phyloP scores from a whole-genome alignment of 2,888 invertebrate species.

The Eilema griseolum region DNA sequence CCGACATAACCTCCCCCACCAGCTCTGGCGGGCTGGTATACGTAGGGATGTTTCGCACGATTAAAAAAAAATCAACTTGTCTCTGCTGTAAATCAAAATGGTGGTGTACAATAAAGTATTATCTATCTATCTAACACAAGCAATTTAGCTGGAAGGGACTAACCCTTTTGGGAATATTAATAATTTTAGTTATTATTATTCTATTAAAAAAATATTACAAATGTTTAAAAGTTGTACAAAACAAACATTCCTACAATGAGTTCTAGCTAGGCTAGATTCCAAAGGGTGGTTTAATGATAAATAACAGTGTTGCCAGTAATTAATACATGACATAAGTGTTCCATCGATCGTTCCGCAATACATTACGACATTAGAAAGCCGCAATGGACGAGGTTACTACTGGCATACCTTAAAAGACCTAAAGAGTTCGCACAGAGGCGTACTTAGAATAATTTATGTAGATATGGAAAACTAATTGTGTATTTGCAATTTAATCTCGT shows the following conservation, averaged over 20 bases:
- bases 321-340: constrained; percentile 82
- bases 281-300: constrained; percentile 46
- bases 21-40: too few relatives aligned
- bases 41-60: too few relatives aligned
- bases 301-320: constrained; percentile 69
- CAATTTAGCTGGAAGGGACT: too few relatives aligned
- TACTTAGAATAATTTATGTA: constrained; percentile 29
- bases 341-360: constrained; percentile 77
- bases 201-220: too few relatives aligned
- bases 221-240: background rate
- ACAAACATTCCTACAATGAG: constrained; percentile 9
- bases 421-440: constrained; percentile 59
- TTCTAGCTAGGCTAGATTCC: constrained; percentile 21
- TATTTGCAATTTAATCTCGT: background rate
- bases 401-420: constrained; percentile 75
- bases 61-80: too few relatives aligned
- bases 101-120: too few relatives aligned
- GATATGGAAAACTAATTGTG: background rate
- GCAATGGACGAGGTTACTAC: constrained; percentile 75
- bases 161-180: too few relatives aligned
- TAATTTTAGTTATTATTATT: too few relatives aligned
- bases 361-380: constrained; percentile 84
- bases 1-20: too few relatives aligned
- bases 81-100: too few relatives aligned
- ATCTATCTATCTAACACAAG: too few relatives aligned